Percentiles rank a stretch among this genome's conserved stretches.
Evolutionary conservation across 2,888 invertebrate species (phyloP).

Genomic region (Sphinx pinastri): DNA sequence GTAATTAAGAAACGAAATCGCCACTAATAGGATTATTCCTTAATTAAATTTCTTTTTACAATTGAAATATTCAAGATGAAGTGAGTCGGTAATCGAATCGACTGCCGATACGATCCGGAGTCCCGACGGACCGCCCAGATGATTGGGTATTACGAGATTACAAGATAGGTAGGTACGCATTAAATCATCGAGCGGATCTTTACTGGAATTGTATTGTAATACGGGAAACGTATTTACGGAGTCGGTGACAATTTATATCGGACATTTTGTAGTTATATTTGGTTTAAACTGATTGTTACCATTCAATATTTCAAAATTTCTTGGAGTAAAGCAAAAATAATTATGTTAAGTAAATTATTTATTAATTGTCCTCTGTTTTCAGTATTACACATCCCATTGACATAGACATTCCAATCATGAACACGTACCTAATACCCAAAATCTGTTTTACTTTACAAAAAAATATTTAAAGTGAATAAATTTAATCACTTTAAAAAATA

Average conservation of each 20-base stretch:
- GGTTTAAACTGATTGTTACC: too few relatives aligned
- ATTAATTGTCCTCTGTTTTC: too few relatives aligned
- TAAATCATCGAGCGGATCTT: constrained; percentile 64
- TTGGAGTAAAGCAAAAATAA: too few relatives aligned
- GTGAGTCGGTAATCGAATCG: constrained; percentile 49
- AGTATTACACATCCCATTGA: too few relatives aligned
- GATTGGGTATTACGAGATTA: constrained; percentile 81
- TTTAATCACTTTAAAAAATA: too few relatives aligned
- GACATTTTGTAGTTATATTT: background rate
- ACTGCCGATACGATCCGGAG: constrained; percentile 39
- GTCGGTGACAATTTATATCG: background rate
- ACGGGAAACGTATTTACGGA: constrained; percentile 19
- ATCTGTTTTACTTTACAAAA: too few relatives aligned
- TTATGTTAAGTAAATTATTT: too few relatives aligned
- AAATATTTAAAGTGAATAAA: too few relatives aligned
- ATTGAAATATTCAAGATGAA: constrained; percentile 37
- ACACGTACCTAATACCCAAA: too few relatives aligned
- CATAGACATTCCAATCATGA: too few relatives aligned
- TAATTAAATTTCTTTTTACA: constrained; percentile 34
- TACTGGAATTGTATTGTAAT: constrained; percentile 38
- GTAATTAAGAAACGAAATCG: background rate
- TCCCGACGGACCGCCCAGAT: constrained; percentile 60
- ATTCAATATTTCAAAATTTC: too few relatives aligned
- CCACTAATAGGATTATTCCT: constrained; percentile 37
- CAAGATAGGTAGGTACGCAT: constrained; percentile 54